Evolutionary conservation across 1,140 invertebrate species (phyloP).

Genomic region (Ceratina japonica): DNA sequence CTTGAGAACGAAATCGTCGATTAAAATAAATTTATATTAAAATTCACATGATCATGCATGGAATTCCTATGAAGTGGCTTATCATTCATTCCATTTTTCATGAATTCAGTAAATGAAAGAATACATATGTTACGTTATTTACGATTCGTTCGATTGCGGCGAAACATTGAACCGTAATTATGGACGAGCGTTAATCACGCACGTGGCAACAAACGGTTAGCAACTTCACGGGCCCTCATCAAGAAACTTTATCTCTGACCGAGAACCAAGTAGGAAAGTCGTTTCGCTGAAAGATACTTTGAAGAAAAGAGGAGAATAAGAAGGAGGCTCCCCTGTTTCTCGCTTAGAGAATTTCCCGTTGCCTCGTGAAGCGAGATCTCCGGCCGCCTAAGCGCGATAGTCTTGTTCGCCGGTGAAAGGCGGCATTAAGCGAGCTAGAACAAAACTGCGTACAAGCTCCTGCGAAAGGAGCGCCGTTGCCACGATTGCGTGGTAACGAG

Average conservation of each 20-base stretch:
- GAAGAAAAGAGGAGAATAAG: neutral
- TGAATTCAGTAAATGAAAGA: too few relatives aligned
- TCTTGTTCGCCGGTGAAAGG: constrained; percentile 37
- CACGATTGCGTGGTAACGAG: constrained; percentile 37
- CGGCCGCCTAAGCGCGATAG: constrained; percentile 29
- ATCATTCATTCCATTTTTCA: too few relatives aligned
- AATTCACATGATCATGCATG: too few relatives aligned
- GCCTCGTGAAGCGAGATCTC: constrained; percentile 30
- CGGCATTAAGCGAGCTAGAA: constrained; percentile 29
- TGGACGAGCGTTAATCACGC: neutral
- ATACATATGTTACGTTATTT: too few relatives aligned
- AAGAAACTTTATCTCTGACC: neutral
- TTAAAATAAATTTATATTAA: too few relatives aligned
- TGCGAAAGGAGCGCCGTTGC: constrained; percentile 7
- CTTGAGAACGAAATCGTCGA: too few relatives aligned
- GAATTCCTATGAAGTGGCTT: too few relatives aligned
- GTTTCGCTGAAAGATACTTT: constrained; percentile 21
- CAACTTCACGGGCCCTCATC: neutral
- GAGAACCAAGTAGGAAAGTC: neutral
- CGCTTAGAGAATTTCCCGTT: constrained; percentile 12
- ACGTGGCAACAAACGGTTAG: neutral
- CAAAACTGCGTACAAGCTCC: constrained; percentile 6
- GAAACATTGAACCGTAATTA: neutral
- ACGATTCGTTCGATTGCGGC: too few relatives aligned
- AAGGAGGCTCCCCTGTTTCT: neutral